A percentile compares a stretch with the other conserved stretches of the same genome.
phyloP scores from a whole-genome alignment of 1,140 invertebrate genomes.

The Saccostrea glomerata region DNA sequence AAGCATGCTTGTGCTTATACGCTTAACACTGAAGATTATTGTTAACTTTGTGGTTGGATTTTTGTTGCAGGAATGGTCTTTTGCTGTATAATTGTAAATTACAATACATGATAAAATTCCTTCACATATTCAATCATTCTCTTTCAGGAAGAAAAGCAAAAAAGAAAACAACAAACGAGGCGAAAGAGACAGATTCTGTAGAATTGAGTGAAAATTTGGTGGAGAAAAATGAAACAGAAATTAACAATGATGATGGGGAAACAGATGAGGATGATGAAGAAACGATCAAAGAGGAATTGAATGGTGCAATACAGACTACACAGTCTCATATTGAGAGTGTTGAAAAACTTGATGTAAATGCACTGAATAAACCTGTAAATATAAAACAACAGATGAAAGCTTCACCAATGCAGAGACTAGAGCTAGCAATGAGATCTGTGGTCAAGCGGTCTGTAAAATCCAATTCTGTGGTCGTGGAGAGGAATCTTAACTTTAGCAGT shows the following conservation, averaged over 20 bases:
- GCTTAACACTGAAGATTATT: too few relatives aligned
- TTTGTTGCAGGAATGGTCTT: too few relatives aligned
- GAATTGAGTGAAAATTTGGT: background rate
- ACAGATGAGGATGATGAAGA: background rate
- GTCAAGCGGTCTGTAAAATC: background rate
- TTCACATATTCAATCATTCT: too few relatives aligned
- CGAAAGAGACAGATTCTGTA: background rate
- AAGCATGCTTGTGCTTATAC: too few relatives aligned
- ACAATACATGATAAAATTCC: too few relatives aligned
- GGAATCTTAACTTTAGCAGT: slow-evolving; percentile 18
- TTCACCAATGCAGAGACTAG: background rate
- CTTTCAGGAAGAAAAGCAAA: background rate
- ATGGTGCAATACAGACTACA: background rate
- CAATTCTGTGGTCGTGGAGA: background rate
- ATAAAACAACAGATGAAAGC: background rate
- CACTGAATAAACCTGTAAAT: background rate
- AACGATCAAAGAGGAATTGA: background rate
- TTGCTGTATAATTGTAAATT: too few relatives aligned
- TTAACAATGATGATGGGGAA: background rate
- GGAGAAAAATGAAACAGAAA: background rate
- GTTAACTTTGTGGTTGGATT: too few relatives aligned
- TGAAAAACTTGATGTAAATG: too few relatives aligned
- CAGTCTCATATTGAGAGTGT: background rate
- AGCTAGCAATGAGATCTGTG: background rate
- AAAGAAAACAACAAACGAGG: background rate